Conservation (phyloP, 2,797 vertebrate genomes). For the Coregonus suidteri region DNA sequence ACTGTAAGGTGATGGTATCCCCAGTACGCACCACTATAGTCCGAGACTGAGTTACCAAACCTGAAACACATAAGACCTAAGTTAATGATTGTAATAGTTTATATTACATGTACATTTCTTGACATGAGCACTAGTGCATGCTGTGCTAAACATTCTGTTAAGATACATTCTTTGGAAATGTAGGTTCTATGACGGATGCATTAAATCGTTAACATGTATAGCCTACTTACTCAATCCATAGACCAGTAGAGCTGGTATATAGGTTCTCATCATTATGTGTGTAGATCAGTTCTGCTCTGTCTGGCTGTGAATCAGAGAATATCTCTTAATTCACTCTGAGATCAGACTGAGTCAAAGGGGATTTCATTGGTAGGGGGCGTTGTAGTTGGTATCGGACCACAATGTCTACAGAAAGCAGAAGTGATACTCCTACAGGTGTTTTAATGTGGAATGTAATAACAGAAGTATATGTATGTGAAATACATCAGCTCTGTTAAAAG, state of each 20-base stretch:
- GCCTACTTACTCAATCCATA: not conserved
- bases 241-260: not conserved
- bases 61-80: not conserved
- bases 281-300: not conserved
- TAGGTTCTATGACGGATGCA: not conserved
- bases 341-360: not conserved
- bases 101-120: not conserved
- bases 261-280: not conserved
- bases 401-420: not conserved
- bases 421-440: not conserved
- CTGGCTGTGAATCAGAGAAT: not conserved
- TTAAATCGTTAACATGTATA: not conserved
- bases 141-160: not conserved
- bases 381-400: not conserved
- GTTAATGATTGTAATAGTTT: not conserved
- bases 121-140: not conserved
- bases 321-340: not conserved
- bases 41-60: not conserved
- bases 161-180: not conserved
- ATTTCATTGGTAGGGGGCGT: not conserved
- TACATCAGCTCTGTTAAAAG: too few relatives aligned
- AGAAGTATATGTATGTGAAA: too few relatives aligned
- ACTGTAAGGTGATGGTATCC: too few relatives aligned
- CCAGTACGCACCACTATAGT: too few relatives aligned
- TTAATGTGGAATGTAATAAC: too few relatives aligned